Evolutionary conservation across 2,888 invertebrate species (phyloP).

Genomic region (Zele albiditarsus): DNA sequence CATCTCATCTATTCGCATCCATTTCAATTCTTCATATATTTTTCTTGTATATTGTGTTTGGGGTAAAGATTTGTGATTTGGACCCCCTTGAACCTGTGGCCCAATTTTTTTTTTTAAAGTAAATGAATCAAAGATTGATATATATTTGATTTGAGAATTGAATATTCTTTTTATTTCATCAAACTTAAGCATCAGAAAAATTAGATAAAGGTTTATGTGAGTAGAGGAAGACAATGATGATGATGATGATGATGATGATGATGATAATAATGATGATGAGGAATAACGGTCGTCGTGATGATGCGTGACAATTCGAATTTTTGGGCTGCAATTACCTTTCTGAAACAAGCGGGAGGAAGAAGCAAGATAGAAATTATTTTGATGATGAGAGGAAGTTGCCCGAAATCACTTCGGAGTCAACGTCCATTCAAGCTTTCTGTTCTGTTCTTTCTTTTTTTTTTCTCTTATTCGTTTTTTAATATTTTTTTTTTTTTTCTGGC

Average conservation of each 20-base stretch:
- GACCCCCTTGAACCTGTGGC: slow-evolving; percentile 4
- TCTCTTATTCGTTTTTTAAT: slow-evolving; percentile 32
- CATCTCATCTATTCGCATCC: slow-evolving; percentile 6
- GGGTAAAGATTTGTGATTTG: background rate
- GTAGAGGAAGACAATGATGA: slow-evolving; percentile 16
- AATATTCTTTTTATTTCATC: background rate
- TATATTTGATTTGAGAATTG: background rate
- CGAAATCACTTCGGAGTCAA: slow-evolving; percentile 57
- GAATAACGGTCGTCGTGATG: slow-evolving; percentile 56
- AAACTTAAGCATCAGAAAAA: background rate
- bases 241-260: slow-evolving; percentile 30
- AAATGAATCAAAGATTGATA: background rate
- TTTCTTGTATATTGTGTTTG: background rate
- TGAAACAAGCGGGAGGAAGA: background rate
- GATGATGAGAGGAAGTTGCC: slow-evolving; percentile 44
- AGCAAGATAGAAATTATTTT: slow-evolving; percentile 9
- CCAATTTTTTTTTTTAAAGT: background rate
- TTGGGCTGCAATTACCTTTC: slow-evolving; percentile 60
- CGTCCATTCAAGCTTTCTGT: slow-evolving; percentile 46
- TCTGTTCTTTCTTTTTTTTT: slow-evolving; percentile 27
- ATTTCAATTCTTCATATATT: slow-evolving; percentile 1
- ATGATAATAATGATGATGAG: slow-evolving; percentile 35
- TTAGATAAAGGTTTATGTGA: background rate
- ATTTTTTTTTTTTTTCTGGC: slow-evolving; percentile 32
- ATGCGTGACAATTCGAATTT: slow-evolving; percentile 66